phyloP scores from a whole-genome alignment of 2,797 vertebrate genomes.

The Lutjanus argentimaculatus region DNA sequence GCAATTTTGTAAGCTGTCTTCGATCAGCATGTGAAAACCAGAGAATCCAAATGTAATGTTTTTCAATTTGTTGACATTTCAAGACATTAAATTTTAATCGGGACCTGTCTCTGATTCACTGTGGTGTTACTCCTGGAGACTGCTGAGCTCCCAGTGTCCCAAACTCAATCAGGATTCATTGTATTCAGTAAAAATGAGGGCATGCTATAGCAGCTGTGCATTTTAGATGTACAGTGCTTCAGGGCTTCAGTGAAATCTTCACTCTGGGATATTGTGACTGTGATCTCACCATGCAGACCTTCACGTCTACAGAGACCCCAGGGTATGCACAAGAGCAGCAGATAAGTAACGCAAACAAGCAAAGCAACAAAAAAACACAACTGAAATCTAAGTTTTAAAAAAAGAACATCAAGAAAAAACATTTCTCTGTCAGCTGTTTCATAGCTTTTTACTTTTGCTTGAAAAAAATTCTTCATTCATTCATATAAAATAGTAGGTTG shows the following conservation, averaged over 20 bases:
- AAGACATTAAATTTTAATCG: constrained; percentile 54
- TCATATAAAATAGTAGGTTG: background rate
- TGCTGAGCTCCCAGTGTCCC: constrained; percentile 55
- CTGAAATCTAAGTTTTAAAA: background rate
- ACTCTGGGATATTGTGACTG: constrained; percentile 6
- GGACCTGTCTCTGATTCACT: constrained; percentile 43
- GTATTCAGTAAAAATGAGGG: constrained; percentile 39
- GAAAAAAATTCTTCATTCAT: background rate
- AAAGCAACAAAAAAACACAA: background rate
- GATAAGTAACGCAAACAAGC: background rate
- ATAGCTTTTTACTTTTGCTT: background rate
- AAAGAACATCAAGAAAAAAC: background rate
- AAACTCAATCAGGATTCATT: constrained; percentile 66
- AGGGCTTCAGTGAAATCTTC: constrained; percentile 21
- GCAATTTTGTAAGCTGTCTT: background rate
- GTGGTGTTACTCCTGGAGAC: constrained; percentile 45
- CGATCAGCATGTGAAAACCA: background rate
- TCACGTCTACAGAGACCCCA: background rate
- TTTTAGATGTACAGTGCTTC: constrained; percentile 16
- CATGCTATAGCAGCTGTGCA: constrained; percentile 37
- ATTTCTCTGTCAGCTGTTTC: background rate
- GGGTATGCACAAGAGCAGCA: background rate
- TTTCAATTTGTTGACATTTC: constrained; percentile 50
- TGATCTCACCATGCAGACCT: background rate
- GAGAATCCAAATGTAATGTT: constrained; percentile 26